Evolutionary conservation across 2,888 invertebrate species (phyloP).

Genomic region (Nezara viridula): DNA sequence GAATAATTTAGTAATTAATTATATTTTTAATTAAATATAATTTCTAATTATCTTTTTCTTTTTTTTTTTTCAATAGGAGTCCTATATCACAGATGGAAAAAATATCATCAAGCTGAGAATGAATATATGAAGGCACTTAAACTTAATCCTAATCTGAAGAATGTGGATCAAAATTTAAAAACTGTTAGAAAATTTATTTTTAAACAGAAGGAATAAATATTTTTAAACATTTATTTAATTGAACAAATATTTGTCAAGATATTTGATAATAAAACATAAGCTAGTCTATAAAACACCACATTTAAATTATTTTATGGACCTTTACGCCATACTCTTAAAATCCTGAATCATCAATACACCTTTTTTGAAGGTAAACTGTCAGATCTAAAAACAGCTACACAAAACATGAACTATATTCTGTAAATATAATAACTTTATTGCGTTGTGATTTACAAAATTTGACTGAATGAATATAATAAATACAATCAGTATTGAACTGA

Average conservation of each 20-base stretch:
- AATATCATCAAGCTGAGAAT: conserved; percentile 78
- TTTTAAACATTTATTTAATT: conserved; percentile 51
- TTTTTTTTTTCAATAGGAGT: conserved; percentile 75
- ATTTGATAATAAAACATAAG: conserved; percentile 32
- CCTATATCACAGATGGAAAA: conserved; percentile 93
- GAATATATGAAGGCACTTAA: conserved; percentile 83
- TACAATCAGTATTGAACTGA: too few species aligned
- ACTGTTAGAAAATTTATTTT: conserved; percentile 69
- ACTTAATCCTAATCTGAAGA: conserved; percentile 79
- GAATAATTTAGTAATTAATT: background rate
- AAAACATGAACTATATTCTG: too few species aligned
- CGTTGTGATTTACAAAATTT: background rate
- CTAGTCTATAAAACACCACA: background rate
- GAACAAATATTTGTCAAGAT: conserved; percentile 36
- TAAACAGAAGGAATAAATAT: conserved; percentile 49
- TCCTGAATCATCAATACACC: background rate
- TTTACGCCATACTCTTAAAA: background rate
- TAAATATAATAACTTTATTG: background rate
- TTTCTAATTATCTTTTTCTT: background rate
- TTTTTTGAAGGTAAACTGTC: too few species aligned
- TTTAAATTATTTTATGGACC: too few species aligned
- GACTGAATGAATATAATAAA: background rate
- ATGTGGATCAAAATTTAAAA: conserved; percentile 79
- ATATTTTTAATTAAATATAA: background rate
- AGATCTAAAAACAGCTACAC: too few species aligned